Evolutionary conservation across 1,140 invertebrate genomes (phyloP).

Genomic region (Telenomus remus): DNA sequence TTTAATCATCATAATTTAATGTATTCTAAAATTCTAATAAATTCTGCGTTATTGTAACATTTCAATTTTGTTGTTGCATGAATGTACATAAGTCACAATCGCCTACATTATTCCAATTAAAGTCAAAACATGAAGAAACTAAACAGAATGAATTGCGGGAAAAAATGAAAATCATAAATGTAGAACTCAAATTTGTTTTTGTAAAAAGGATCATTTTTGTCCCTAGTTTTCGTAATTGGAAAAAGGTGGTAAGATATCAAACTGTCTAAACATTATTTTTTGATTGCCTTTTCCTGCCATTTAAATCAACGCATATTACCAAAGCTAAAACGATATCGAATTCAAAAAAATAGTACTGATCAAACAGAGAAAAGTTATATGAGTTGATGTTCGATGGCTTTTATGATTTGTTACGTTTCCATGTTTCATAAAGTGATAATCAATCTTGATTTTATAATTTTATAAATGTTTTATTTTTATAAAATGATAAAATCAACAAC

Average conservation of each 20-base stretch:
- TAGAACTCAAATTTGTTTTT: not conserved
- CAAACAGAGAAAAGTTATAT: too few species aligned
- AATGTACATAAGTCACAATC: not conserved
- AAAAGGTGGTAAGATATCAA: not conserved
- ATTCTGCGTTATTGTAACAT: not conserved
- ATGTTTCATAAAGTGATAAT: too few species aligned
- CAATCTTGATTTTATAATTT: too few species aligned
- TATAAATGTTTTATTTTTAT: too few species aligned
- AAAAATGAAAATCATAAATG: too few species aligned
- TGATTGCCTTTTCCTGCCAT: too few species aligned
- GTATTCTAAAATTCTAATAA: not conserved
- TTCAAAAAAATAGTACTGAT: too few species aligned
- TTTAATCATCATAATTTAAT: not conserved
- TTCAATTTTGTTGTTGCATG: not conserved
- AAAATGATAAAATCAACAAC: too few species aligned
- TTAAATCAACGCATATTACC: not conserved
- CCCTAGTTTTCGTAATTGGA: not conserved
- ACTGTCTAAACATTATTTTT: not conserved
- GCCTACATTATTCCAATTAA: conserved; percentile 3
- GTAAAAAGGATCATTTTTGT: not conserved
- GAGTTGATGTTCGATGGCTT: too few species aligned
- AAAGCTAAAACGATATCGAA: not conserved
- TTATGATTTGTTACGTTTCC: too few species aligned
- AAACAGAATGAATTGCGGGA: too few species aligned
- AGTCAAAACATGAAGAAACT: too few species aligned